Conservation (phyloP, 2,797 vertebrate genomes). For the Nothura maculosa region DNA sequence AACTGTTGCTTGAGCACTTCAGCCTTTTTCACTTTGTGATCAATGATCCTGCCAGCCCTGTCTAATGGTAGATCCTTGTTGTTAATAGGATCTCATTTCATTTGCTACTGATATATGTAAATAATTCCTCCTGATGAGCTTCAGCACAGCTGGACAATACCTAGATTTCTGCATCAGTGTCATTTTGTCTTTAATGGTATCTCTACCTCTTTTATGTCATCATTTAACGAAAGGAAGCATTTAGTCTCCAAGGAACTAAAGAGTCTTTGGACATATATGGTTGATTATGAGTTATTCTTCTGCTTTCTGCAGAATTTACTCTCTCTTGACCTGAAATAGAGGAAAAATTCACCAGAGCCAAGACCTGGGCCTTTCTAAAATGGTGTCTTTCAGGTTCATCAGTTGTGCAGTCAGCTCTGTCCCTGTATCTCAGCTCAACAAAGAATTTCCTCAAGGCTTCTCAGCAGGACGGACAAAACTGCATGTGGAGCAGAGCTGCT, state of each 20-base stretch:
- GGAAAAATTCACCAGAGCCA: background rate
- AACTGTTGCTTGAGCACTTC: background rate
- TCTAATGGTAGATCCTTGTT: background rate
- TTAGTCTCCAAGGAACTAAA: background rate
- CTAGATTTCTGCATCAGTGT: background rate
- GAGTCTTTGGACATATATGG: background rate
- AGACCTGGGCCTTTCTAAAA: background rate
- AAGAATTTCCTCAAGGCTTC: background rate
- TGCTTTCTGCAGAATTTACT: conserved; percentile 1
- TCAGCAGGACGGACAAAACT: background rate
- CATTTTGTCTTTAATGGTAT: background rate
- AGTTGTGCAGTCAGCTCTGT: background rate
- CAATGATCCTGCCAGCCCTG: background rate
- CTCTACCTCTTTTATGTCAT: background rate
- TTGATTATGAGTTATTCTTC: background rate
- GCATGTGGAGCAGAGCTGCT: background rate
- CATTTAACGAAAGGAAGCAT: background rate
- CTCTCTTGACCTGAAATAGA: background rate
- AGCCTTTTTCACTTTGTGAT: background rate
- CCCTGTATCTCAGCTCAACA: background rate
- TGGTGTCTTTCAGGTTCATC: background rate
- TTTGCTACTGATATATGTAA: background rate
- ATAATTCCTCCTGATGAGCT: background rate
- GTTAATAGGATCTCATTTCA: conserved; percentile 15
- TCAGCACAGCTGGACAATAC: background rate